A percentile compares a stretch with the other conserved stretches of the same genome.
Conservation (phyloP, 2,113 vertebrate species). For the Casuarius casuarius region DNA sequence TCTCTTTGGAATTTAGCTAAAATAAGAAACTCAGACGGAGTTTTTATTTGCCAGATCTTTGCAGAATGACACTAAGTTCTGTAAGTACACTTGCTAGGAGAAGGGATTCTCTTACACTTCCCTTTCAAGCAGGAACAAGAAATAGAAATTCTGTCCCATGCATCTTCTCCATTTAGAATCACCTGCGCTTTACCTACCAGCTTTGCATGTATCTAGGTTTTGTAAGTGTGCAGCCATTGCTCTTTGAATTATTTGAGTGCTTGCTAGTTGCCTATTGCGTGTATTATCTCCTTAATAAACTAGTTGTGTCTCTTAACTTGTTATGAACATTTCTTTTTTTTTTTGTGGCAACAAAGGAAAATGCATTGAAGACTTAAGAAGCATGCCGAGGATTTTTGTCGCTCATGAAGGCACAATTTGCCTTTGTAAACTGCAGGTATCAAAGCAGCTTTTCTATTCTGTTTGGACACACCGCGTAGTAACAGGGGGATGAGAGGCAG, state of each 20-base stretch:
- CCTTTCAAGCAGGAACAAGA: background rate
- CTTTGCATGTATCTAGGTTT: background rate
- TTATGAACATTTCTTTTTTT: slow-evolving; percentile 35
- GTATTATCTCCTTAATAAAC: slow-evolving; percentile 52
- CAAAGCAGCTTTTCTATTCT: slow-evolving; percentile 74
- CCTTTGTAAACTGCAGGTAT: slow-evolving; percentile 79
- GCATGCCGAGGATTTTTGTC: slow-evolving; percentile 55
- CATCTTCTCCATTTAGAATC: background rate
- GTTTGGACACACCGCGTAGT: slow-evolving; percentile 72
- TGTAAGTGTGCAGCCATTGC: background rate
- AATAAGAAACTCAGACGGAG: background rate
- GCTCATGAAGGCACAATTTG: slow-evolving; percentile 63
- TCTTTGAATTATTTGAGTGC: slow-evolving; percentile 31
- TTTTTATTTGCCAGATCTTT: background rate
- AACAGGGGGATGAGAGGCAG: slow-evolving; percentile 79
- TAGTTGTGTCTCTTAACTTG: slow-evolving; percentile 35
- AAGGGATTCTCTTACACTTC: background rate
- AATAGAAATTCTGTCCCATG: background rate
- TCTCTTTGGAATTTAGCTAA: background rate
- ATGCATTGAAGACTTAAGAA: slow-evolving; percentile 56
- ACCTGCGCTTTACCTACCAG: background rate
- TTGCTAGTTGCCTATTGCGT: slow-evolving; percentile 9
- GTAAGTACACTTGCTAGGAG: background rate
- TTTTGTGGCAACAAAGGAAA: slow-evolving; percentile 50
- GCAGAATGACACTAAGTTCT: background rate